Conservation (phyloP, 2,888 invertebrate genomes). For the Electrophaes corylata region DNA sequence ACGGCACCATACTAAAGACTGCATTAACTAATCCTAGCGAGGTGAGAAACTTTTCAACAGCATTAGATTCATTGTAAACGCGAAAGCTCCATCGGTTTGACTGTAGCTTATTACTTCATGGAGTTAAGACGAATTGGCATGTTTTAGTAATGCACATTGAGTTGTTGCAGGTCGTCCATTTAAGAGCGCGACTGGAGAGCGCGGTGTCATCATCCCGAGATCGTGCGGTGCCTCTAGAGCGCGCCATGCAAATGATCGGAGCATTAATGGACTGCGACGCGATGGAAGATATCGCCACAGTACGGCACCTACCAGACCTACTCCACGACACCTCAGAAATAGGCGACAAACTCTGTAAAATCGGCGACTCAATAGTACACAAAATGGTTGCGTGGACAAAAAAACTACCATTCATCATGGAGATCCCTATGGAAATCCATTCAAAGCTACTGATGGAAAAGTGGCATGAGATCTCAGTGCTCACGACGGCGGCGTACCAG, state of each 20-base stretch:
- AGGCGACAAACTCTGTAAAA: conserved; percentile 96
- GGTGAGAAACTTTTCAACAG: conserved; percentile 58
- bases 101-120: neutral
- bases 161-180: conserved; percentile 87
- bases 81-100: neutral
- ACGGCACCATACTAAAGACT: conserved; percentile 96
- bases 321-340: conserved; percentile 96
- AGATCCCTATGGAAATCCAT: conserved; percentile 97
- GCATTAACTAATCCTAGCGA: conserved; percentile 97
- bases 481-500: conserved; percentile 97
- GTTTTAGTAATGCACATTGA: conserved; percentile 29
- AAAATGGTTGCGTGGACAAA: conserved; percentile 99
- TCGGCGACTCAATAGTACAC: conserved; percentile 98
- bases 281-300: conserved; percentile 97
- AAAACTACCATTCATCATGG: conserved; percentile 97
- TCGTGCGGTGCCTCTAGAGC: conserved; percentile 91
- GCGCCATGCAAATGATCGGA: conserved; percentile 94
- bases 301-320: conserved; percentile 94
- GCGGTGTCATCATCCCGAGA: conserved; percentile 94
- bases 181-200: conserved; percentile 94
- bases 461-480: conserved; percentile 98
- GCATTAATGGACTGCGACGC: conserved; percentile 98
- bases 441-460: conserved; percentile 98
- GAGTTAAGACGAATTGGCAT: conserved; percentile 5
- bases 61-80: neutral